Conservation (phyloP, 2,113 vertebrate species). For the Strix aluco region DNA sequence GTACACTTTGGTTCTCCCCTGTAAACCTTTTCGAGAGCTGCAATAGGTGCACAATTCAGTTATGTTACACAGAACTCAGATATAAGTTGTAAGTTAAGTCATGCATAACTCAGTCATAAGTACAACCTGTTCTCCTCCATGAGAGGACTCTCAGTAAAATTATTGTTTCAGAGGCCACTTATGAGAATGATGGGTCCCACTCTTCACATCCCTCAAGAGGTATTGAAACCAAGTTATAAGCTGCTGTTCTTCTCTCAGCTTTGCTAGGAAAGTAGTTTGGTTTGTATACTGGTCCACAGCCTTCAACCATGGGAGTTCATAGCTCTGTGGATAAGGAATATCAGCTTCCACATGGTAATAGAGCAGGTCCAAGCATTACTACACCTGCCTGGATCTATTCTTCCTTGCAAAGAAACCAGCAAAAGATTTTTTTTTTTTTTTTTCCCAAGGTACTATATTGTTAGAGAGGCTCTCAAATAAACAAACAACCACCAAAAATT, state of each 20-base stretch:
- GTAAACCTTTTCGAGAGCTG: background rate
- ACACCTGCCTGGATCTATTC: background rate
- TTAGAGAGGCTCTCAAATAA: too few species aligned
- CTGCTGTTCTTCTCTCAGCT: background rate
- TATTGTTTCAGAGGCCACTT: background rate
- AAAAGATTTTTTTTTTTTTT: background rate
- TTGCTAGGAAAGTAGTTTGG: background rate
- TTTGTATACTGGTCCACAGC: background rate
- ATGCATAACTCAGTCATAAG: accelerated
- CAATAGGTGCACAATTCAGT: background rate
- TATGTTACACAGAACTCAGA: too few species aligned
- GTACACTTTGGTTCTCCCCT: background rate
- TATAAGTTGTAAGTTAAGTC: too few species aligned
- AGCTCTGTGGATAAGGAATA: background rate
- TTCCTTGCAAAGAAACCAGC: background rate
- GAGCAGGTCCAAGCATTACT: background rate
- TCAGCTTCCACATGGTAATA: background rate
- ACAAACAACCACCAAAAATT: too few species aligned
- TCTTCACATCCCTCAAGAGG: background rate
- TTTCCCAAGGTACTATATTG: background rate
- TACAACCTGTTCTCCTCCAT: accelerated
- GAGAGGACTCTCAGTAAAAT: background rate
- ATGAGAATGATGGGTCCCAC: background rate
- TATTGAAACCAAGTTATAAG: background rate
- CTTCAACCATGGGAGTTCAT: background rate